A percentile compares a stretch with the other conserved stretches of the same genome.
phyloP scores from a whole-genome alignment of 2,888 invertebrate species.

The Osmoderma eremita region DNA sequence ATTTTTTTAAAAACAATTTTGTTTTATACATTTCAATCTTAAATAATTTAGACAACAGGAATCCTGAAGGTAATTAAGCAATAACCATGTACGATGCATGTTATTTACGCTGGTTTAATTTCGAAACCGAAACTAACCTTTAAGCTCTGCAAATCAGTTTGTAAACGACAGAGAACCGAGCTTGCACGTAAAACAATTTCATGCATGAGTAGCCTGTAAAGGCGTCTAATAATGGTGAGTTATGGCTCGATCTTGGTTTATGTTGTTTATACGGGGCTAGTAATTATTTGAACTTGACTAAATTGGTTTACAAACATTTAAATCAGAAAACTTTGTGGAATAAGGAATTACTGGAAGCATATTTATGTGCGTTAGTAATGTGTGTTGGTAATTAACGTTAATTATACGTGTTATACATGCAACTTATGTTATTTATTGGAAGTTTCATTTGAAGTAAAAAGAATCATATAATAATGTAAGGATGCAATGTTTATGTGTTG shows the following conservation, averaged over 20 bases:
- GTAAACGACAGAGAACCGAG: conserved; percentile 9
- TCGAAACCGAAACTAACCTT: background rate
- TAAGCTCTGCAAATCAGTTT: background rate
- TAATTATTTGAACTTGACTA: conserved; percentile 15
- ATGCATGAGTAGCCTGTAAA: conserved; percentile 22
- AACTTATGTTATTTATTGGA: too few species aligned
- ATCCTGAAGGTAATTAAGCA: too few species aligned
- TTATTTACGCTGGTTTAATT: conserved; percentile 3
- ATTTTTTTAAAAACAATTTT: too few species aligned
- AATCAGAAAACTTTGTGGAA: too few species aligned
- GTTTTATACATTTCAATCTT: too few species aligned
- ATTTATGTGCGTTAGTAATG: too few species aligned
- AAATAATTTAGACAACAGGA: conserved; percentile 9
- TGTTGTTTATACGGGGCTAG: conserved; percentile 1
- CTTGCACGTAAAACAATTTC: conserved; percentile 10
- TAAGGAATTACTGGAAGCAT: too few species aligned
- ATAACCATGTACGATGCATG: conserved; percentile 3
- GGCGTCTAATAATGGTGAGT: conserved; percentile 9
- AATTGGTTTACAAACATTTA: conserved; percentile 9
- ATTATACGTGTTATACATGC: too few species aligned
- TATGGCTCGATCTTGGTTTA: background rate
- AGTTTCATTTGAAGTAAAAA: too few species aligned
- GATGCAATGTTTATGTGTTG: too few species aligned
- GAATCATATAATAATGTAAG: too few species aligned
- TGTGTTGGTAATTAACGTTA: too few species aligned